Percentiles rank a stretch among this genome's conserved stretches.
Evolutionary conservation across 1,140 invertebrate species (phyloP).

Genomic region (Papilio dardanus): DNA sequence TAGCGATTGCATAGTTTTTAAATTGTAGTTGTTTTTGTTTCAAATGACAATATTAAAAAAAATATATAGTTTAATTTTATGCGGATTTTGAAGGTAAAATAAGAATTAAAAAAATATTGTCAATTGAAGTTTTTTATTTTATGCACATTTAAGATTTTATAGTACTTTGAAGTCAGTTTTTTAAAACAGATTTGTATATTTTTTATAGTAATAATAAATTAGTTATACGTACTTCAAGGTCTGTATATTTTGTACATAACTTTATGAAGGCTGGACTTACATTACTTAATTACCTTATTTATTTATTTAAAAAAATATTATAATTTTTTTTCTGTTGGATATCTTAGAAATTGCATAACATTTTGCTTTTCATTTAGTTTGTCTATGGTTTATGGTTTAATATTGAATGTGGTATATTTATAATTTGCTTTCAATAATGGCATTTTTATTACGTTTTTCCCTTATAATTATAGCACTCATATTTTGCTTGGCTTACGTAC

Average conservation of each 20-base stretch:
- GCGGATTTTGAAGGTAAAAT: no score
- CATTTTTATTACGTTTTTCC: no score
- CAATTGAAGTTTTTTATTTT: conserved; percentile 1
- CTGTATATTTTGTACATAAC: background rate
- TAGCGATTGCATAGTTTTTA: background rate
- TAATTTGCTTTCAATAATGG: no score
- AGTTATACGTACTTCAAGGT: background rate
- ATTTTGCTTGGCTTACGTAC: no score
- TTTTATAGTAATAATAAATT: background rate
- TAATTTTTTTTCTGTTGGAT: background rate
- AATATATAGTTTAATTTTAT: no score
- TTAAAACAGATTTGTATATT: background rate
- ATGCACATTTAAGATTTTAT: background rate
- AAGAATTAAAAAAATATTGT: background rate
- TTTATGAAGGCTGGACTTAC: background rate
- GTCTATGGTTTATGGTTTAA: no score
- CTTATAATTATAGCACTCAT: no score
- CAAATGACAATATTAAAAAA: background rate
- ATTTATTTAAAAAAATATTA: background rate
- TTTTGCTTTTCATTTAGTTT: no score
- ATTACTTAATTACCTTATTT: background rate
- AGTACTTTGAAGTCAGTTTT: background rate
- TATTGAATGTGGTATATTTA: no score
- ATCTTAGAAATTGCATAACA: no score
- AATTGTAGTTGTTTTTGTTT: background rate